Evolutionary conservation across 2,797 vertebrate genomes (phyloP).

Genomic region (Spatula clypeata): DNA sequence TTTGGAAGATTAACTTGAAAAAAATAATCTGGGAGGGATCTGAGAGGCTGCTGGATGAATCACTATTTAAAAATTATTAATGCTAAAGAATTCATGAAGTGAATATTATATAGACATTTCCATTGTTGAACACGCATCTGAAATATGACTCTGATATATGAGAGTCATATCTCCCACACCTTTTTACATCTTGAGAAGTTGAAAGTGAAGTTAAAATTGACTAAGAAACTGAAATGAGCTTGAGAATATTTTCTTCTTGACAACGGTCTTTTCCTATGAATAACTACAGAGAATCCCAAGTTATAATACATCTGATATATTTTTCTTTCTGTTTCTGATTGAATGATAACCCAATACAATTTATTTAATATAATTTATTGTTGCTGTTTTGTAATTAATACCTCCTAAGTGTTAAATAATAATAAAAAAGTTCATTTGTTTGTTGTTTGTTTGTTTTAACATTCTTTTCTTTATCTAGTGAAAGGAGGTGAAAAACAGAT

Average conservation of each 20-base stretch:
- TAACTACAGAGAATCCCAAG: neutral
- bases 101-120: neutral
- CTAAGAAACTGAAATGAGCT: neutral
- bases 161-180: neutral
- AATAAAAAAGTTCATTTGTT: neutral
- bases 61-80: neutral
- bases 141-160: neutral
- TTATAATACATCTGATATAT: neutral
- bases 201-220: neutral
- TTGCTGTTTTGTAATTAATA: neutral
- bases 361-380: neutral
- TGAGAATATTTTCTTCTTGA: neutral
- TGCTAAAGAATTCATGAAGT: neutral
- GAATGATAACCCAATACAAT: neutral
- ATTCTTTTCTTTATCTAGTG: neutral
- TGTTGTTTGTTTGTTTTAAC: neutral
- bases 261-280: neutral
- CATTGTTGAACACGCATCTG: neutral
- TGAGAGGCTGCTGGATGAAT: neutral
- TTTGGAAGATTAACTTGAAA: neutral
- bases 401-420: neutral
- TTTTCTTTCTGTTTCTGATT: neutral
- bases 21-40: neutral
- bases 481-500: neutral
- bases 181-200: neutral